Evolutionary conservation across 2,113 vertebrate genomes (phyloP).

Genomic region (Fukomys damarensis): DNA sequence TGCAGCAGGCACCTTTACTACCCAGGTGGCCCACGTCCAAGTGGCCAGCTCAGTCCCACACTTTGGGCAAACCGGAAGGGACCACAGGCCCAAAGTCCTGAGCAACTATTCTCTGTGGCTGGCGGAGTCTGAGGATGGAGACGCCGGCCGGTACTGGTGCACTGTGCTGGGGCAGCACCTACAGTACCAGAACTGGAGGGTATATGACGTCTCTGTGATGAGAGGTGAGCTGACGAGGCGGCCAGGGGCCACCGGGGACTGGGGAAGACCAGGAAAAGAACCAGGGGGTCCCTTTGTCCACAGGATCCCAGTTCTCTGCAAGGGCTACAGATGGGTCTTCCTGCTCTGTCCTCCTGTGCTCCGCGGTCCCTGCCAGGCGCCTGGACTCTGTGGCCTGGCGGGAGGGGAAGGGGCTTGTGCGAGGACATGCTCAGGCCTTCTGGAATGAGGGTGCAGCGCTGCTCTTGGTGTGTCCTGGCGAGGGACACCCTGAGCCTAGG

Average conservation of each 20-base stretch:
- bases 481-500: constrained; percentile 47
- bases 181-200: constrained; percentile 74
- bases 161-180: neutral
- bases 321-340: constrained; percentile 46
- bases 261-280: neutral
- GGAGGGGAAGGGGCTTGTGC: constrained; percentile 65
- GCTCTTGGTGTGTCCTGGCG: constrained; percentile 73
- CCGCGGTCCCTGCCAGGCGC: neutral
- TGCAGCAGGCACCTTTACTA: neutral
- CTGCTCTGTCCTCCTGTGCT: constrained; percentile 71
- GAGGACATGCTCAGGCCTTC: constrained; percentile 54
- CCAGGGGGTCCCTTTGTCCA: neutral
- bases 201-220: constrained; percentile 72
- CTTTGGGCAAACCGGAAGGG: neutral
- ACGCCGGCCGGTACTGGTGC: constrained; percentile 79
- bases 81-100: constrained; percentile 59
- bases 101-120: constrained; percentile 78
- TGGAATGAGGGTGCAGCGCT: constrained; percentile 59
- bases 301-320: constrained; percentile 73
- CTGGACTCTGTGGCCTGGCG: constrained; percentile 72
- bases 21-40: constrained; percentile 42
- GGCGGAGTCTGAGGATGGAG: constrained; percentile 49
- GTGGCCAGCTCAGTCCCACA: neutral
- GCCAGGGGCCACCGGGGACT: neutral
- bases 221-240: constrained; percentile 68